Evolutionary conservation across 2,888 invertebrate genomes (phyloP).

Genomic region (Agrochola macilenta): DNA sequence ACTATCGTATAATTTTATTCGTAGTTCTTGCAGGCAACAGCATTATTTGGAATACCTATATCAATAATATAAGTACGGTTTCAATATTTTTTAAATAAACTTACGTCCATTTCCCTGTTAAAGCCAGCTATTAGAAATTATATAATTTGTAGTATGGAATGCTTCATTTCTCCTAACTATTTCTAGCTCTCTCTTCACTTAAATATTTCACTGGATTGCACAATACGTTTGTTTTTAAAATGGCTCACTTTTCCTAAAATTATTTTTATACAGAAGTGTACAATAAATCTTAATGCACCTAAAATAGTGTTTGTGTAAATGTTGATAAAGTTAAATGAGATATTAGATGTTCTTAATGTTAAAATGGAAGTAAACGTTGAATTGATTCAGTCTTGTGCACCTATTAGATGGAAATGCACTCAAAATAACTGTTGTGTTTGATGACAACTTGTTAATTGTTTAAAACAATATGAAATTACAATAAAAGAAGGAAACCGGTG

Average conservation of each 20-base stretch:
- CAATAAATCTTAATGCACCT: conserved; percentile 82
- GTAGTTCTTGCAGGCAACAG: conserved; percentile 78
- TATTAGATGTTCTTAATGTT: conserved; percentile 73
- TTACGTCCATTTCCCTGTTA: conserved; percentile 91
- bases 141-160: conserved; percentile 89
- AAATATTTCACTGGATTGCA: conserved; percentile 89
- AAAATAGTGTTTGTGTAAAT: conserved; percentile 82
- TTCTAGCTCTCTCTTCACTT: conserved; percentile 88
- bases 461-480: conserved; percentile 63
- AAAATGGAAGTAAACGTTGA: conserved; percentile 74
- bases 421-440: conserved; percentile 68
- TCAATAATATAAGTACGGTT: conserved; percentile 75
- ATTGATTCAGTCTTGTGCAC: conserved; percentile 77
- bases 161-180: conserved; percentile 89
- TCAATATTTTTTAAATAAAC: conserved; percentile 75
- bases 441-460: conserved; percentile 67
- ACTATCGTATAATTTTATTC: conserved; percentile 69
- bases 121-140: conserved; percentile 89
- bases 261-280: conserved; percentile 79
- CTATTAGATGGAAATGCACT: conserved; percentile 81
- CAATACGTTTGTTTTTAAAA: conserved; percentile 89
- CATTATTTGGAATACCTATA: conserved; percentile 73
- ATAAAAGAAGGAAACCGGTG: conserved; percentile 77
- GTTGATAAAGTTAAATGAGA: conserved; percentile 72
- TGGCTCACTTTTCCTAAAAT: conserved; percentile 90